Conservation (phyloP, 2,888 invertebrate species). For the Machimus rusticus region DNA sequence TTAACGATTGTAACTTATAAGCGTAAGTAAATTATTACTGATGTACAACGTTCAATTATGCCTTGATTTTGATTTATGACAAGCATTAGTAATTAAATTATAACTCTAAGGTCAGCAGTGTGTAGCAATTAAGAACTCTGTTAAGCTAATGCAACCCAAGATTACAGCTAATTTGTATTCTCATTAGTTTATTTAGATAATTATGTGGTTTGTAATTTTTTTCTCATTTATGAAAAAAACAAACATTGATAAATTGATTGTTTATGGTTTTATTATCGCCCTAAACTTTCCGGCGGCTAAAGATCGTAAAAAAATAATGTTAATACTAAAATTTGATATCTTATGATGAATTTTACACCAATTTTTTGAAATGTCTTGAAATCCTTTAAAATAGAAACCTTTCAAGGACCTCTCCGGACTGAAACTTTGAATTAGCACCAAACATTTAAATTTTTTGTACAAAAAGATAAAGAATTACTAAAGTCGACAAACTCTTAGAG, state of each 20-base stretch:
- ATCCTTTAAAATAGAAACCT: too few species aligned
- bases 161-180: constrained; percentile 25
- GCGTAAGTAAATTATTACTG: not conserved
- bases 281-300: not conserved
- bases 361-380: too few species aligned
- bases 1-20: not conserved
- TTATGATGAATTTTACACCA: too few species aligned
- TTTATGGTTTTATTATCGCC: not conserved
- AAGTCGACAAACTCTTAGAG: too few species aligned
- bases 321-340: too few species aligned
- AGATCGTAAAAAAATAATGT: too few species aligned
- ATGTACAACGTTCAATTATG: not conserved
- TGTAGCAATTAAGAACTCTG: not conserved
- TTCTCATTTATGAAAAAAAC: not conserved
- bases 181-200: not conserved
- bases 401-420: too few species aligned
- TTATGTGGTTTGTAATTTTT: not conserved
- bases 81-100: not conserved
- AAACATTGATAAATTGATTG: not conserved
- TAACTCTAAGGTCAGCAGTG: constrained; percentile 11
- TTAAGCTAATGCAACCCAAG: not conserved
- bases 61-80: not conserved
- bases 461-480: too few species aligned
- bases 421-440: too few species aligned
- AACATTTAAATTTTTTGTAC: too few species aligned